phyloP scores from a whole-genome alignment of 2,888 invertebrate genomes.

The Invenusta paracnida region DNA sequence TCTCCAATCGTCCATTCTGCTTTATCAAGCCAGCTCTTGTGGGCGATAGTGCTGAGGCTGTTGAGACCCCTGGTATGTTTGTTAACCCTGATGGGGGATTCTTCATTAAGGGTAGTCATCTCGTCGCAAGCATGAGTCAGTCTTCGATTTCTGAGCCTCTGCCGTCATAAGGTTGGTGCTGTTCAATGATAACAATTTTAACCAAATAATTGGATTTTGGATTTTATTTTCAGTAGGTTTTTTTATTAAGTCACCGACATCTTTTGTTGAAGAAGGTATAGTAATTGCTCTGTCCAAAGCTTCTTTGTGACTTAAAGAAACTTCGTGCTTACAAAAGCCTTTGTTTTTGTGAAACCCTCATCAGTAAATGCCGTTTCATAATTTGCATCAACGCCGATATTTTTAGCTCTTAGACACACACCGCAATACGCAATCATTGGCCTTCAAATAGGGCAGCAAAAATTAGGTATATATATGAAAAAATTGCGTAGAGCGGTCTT shows the following conservation, averaged over 20 bases:
- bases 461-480: too few species aligned
- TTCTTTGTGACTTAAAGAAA: neutral
- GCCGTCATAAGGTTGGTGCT: too few species aligned
- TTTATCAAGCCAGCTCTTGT: too few species aligned
- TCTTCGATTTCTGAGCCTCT: too few species aligned
- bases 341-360: neutral
- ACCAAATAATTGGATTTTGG: conserved; percentile 9
- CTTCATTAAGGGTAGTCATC: too few species aligned
- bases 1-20: too few species aligned
- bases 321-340: neutral
- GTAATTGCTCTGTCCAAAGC: neutral
- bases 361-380: neutral
- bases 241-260: conserved; percentile 25
- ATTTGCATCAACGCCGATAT: neutral
- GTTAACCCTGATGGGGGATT: too few species aligned
- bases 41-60: too few species aligned
- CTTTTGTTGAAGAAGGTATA: neutral
- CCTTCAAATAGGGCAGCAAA: neutral
- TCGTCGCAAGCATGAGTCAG: too few species aligned
- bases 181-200: conserved; percentile 17
- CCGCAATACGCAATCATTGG: neutral
- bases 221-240: neutral
- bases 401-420: neutral
- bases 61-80: too few species aligned
- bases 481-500: too few species aligned